Evolutionary conservation across 2,797 vertebrate genomes (phyloP), one percentile per base, ranked within the genome.

Genomic region (Triplophysa yarkandensis): DNA sequence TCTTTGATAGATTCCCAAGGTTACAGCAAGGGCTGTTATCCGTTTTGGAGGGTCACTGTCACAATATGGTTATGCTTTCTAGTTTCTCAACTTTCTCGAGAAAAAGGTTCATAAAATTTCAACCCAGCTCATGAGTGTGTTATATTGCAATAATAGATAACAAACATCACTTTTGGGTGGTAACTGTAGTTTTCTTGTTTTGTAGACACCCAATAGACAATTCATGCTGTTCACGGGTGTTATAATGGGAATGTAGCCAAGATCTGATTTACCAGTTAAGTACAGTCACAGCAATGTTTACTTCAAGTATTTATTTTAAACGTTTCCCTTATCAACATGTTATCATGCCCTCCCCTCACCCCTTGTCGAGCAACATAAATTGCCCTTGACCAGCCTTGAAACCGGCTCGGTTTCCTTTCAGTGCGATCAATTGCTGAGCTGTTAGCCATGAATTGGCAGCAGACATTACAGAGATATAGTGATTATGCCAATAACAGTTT

Each of bases 381-480:
- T 52, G 39, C 19, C n/a, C 28, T 41, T 61, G 55, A 52, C 69
- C 63, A 68, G 43, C 52, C 34, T 61, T 78, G 68, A 68, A 81
- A 72, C 48, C 41, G 71, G n/a, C 25, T 64, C 11, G 52, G 41
- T 66, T 76, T 66, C 55, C 54, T 48, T 83, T 82, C 84, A 72
- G 79, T 58, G 77, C 57, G 82, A 90, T 89, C 86, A 87, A 82
- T 84, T 85, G 73, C 54, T 13, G 78, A 86, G 88, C 87, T 85
- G 85, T 87, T 86, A 87, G 78, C 82, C 79, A 81, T 88, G 87
- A 91, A 89, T 84, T 89, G 86, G 80, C 86, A 85, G 86, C 81
- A 79, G 76, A 82, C 82, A 70, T 9, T 80, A 85, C 83, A 85
- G 78, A 83, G 84, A 83, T 85, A 77, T 39, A 16, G 80, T 34